Evolutionary conservation across 2,888 invertebrate genomes (phyloP), one percentile per base, ranked within the genome.

Genomic region (Eupithecia insigniata): DNA sequence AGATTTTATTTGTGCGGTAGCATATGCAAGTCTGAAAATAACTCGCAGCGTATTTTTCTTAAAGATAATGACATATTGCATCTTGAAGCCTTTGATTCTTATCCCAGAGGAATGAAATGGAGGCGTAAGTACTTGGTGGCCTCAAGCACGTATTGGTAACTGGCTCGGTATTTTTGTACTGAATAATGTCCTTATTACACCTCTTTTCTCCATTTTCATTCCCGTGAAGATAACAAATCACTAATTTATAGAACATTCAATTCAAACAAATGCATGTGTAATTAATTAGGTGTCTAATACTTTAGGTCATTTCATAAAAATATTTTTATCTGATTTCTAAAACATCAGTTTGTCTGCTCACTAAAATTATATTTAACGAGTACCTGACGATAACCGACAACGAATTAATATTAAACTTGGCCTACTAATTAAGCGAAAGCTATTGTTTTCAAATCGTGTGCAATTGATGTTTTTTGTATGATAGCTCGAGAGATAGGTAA

Each of bases 241-340:
- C 82, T 81, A 82, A 84, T 80, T 79, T 77, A 83, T 81, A 83
- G 39, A 81, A 87, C 81, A 86, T 85, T 85, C 82, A 82, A 86
- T 88, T 87, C 84, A 87, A 85, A 85, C 83, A 87, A 86, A 88
- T 85, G 87, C 87, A 83, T 83, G 82, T 84, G 86, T 84, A 89
- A 26, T 43, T 43, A 16, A n/a, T 14, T 55, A 26, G 26, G 89
- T 91, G 89, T 84, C 83, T 92, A 92, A 92, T 92, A 93, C 90
- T 92, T 89, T 89, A 89, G 64, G 93, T 94, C 93, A 92, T 90
- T 91, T 92, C 87, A 92, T 93, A 92, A 93, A 93, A 92, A 88
- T 87, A 87, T 84, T 84, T 89, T 85, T 81, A 85, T 88, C 82
- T 85, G 86, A 88, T 86, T 84, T 88, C 26, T 87, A 84, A 86